Conservation (phyloP, 2,888 invertebrate species). For the Apotomis betuletana region DNA sequence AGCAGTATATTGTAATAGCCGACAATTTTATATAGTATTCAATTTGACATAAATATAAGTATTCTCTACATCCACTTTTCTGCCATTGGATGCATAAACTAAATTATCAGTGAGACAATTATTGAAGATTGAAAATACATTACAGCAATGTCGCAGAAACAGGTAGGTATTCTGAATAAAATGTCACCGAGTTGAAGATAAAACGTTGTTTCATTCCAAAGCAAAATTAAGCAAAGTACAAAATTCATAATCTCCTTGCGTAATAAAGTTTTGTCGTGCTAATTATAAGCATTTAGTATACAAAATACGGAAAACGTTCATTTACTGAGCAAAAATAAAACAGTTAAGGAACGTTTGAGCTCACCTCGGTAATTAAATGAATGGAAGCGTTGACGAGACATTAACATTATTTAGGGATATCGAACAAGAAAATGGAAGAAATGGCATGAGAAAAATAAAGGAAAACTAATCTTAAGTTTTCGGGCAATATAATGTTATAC, state of each 20-base stretch:
- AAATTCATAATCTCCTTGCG: background rate
- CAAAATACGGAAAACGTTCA: constrained; percentile 8
- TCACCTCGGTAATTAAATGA: constrained; percentile 13
- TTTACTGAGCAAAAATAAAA: constrained; percentile 18
- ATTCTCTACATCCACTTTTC: no score
- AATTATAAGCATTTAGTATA: constrained; percentile 21
- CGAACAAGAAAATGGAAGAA: background rate
- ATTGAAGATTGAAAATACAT: background rate
- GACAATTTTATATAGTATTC: no score
- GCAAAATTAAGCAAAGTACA: background rate
- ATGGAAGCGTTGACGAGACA: constrained; percentile 6
- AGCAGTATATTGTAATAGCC: no score
- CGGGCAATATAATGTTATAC: no score
- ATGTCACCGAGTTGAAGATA: background rate
- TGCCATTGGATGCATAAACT: no score
- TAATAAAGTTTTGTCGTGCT: constrained; percentile 26
- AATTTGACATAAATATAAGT: no score
- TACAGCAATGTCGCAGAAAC: background rate
- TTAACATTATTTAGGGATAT: constrained; percentile 13
- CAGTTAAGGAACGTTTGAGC: constrained; percentile 9
- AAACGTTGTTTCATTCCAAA: background rate
- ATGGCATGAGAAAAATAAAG: background rate
- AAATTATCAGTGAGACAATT: no score
- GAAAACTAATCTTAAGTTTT: no score
- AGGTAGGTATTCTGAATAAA: background rate